Evolutionary conservation across 1,140 invertebrate genomes (phyloP), one percentile per base, ranked within the genome.

Genomic region (Heliconius nattereri): DNA sequence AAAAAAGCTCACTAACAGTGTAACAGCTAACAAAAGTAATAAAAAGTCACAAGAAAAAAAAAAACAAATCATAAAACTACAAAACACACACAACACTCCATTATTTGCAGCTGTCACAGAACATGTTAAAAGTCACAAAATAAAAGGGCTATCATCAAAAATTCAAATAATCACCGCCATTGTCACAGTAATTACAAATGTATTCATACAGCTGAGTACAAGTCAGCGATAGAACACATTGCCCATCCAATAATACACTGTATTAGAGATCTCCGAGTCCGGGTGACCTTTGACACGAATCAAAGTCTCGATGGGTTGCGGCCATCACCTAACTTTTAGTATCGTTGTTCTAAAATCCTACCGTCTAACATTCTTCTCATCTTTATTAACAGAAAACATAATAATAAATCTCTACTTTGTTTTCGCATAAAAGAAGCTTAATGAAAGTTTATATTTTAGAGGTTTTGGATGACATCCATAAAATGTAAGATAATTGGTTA

Each of bases 231-330:
- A 82, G 82, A 79, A 84, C 60, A 66, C 29, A 66, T 66, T 66
- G 29, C 23, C 60, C 16, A 66, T 85, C 83, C 87, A 86, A 92
- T 90, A 88, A 89, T 87, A 86, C 80, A 89, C 79, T 78, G 84
- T 78, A 89, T 88, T 87, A 85, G 79, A 87, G 85, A 85, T 89
- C 89, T 90, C 87, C 86, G 86, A 81, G 83, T 84, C 45, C 73
- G 71, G 70, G 78, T 83, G 89, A 89, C 89, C 88, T 87, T 76
- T 89, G 88, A 86, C 88, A 83, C 81, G 84, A 85, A 88, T 89
- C 83, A 86, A 88, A 81, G 40, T 78, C 73, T 78, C 88, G 85
- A 89, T 90, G 91, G 90, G 87, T 89, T 29, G 60, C 3, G 26
- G 60, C 60, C 29, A 66, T 26, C 60, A 66, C 60, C 26, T 66